These are phyloP conservation scores for Lysandra bellargus DNA, from an alignment of 2,888 invertebrate genomes.

Conservation along the genomic window DNA sequence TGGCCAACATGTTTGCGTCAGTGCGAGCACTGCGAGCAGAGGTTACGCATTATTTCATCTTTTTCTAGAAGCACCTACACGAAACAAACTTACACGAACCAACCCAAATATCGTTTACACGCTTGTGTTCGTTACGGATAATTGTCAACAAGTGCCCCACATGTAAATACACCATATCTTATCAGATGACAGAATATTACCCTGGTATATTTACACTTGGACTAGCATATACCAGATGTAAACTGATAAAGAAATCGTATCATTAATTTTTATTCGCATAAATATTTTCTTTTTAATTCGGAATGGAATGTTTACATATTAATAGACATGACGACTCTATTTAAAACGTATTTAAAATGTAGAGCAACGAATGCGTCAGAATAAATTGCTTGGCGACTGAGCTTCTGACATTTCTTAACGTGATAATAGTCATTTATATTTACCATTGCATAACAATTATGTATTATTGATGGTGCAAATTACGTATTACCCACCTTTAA, in stretches of 20 bases:
- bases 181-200: background rate
- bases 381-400: background rate
- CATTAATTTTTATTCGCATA: conserved; percentile 4
- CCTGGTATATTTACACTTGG: background rate
- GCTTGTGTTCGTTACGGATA: background rate
- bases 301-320: background rate
- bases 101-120: background rate
- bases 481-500: too few relatives aligned
- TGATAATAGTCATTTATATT: background rate
- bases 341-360: background rate
- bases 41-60: background rate
- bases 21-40: too few relatives aligned
- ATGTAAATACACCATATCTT: background rate
- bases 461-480: too few relatives aligned
- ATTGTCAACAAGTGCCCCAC: too few relatives aligned
- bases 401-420: background rate
- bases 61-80: background rate
- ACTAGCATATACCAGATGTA: background rate
- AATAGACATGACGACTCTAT: background rate
- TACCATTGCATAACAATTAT: too few relatives aligned
- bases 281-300: background rate
- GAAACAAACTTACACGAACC: background rate
- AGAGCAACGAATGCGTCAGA: background rate
- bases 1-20: too few relatives aligned
- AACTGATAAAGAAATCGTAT: background rate